These are phyloP conservation scores for Athene noctua DNA, from an alignment of 2,113 vertebrate species.

Conservation along the genomic window DNA sequence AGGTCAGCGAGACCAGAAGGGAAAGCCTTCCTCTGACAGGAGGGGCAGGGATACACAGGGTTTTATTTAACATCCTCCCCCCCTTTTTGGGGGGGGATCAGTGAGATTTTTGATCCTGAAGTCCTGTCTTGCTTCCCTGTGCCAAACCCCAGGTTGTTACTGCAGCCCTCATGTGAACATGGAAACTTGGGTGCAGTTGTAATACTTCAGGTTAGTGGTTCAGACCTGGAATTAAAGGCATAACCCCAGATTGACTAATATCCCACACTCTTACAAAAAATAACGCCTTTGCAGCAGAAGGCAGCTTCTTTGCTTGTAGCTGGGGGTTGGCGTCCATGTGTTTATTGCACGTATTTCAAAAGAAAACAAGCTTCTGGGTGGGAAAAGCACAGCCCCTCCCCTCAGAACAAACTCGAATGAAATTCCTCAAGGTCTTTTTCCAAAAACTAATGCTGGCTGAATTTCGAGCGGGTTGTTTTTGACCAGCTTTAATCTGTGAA, in stretches of 20 bases:
- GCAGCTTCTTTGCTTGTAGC: neutral
- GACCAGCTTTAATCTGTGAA: conserved; percentile 59
- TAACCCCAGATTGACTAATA: neutral
- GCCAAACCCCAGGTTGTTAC: neutral
- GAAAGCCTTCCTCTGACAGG: neutral
- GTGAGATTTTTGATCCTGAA: neutral
- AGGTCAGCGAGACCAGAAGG: neutral
- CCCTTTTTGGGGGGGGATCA: neutral
- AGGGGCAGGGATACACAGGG: neutral
- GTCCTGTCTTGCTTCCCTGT: neutral
- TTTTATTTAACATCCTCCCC: neutral
- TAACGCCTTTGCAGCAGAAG: neutral
- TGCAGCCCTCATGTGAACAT: neutral
- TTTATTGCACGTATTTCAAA: conserved; percentile 8
- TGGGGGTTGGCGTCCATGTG: neutral
- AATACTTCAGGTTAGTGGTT: neutral
- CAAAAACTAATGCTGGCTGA: conserved; percentile 35
- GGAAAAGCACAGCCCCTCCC: neutral
- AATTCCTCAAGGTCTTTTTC: conserved; percentile 43
- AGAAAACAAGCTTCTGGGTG: conserved; percentile 22
- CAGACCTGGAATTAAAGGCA: neutral
- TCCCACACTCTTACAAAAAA: neutral
- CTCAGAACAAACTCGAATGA: neutral
- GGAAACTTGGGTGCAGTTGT: neutral
- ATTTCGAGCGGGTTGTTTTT: conserved; percentile 34